These are phyloP conservation scores for Lagocephalus sceleratus DNA, from an alignment of 2,797 vertebrate species.

Conservation along the genomic window DNA sequence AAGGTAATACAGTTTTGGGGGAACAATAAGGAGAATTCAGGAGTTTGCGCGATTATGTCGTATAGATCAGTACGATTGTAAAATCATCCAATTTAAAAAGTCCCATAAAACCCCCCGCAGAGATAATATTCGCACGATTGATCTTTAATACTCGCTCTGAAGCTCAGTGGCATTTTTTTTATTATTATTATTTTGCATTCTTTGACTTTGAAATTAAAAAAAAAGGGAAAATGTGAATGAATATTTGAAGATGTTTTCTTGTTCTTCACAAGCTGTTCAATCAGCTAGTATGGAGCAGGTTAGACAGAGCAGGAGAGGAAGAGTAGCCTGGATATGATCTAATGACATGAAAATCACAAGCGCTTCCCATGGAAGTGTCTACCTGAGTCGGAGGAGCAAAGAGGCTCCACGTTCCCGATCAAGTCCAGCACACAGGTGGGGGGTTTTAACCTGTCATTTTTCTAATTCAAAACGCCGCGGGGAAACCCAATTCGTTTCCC, in stretches of 20 bases:
- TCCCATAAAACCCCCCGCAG: slow-evolving; percentile 48
- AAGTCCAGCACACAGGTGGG: slow-evolving; percentile 55
- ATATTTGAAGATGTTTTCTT: background rate
- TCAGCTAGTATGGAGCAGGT: no score
- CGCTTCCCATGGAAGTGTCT: no score
- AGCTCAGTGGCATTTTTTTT: slow-evolving; percentile 9
- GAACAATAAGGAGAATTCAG: slow-evolving; percentile 53
- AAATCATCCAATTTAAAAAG: slow-evolving; percentile 58
- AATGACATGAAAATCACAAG: no score
- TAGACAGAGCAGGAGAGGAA: no score
- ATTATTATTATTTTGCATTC: background rate
- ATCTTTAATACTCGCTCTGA: slow-evolving; percentile 28
- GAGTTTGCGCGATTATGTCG: slow-evolving; percentile 58
- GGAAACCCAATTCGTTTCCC: slow-evolving; percentile 53
- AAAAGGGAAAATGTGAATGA: background rate
- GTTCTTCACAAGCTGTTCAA: no score
- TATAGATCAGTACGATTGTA: slow-evolving; percentile 49
- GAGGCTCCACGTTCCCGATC: slow-evolving; percentile 30
- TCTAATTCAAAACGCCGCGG: slow-evolving; percentile 65
- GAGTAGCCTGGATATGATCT: no score
- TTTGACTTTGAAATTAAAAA: background rate
- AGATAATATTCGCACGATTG: slow-evolving; percentile 53
- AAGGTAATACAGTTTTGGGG: slow-evolving; percentile 26
- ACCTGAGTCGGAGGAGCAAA: slow-evolving; percentile 8
- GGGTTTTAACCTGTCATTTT: slow-evolving; percentile 64